Percentiles rank a stretch among this genome's conserved stretches.
Evolutionary conservation across 2,888 invertebrate species (phyloP).

Genomic region (Macrophya alboannulata): DNA sequence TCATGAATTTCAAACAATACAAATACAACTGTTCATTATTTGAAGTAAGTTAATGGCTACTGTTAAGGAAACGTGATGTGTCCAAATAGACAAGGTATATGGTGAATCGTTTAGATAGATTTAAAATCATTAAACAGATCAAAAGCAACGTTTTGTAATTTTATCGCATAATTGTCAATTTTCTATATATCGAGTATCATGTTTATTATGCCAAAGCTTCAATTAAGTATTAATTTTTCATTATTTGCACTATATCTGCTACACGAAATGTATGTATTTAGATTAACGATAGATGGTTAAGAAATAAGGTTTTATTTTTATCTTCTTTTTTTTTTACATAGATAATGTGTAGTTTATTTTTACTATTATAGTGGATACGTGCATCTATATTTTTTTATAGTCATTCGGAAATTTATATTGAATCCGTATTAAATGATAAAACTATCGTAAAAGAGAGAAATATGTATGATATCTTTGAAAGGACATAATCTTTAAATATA

Average conservation of each 20-base stretch:
- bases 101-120: not conserved
- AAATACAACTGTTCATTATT: constrained; percentile 22
- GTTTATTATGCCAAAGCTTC: constrained; percentile 40
- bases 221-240: constrained; percentile 37
- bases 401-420: not conserved
- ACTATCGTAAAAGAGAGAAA: not conserved
- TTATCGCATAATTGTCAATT: not conserved
- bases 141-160: not conserved
- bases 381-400: not conserved
- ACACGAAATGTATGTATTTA: constrained; percentile 14
- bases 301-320: not conserved
- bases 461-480: not conserved
- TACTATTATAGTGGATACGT: not conserved
- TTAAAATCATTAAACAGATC: not conserved
- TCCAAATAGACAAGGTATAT: constrained; percentile 34
- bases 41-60: not conserved
- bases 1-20: not conserved
- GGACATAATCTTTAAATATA: constrained; percentile 10
- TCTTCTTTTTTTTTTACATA: not conserved
- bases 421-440: not conserved
- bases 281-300: constrained; percentile 22
- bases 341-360: not conserved
- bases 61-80: constrained; percentile 18
- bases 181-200: not conserved
- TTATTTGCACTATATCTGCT: constrained; percentile 8